Evolutionary conservation across 2,797 vertebrate genomes (phyloP).

Genomic region (Pseudomugil tenellus): DNA sequence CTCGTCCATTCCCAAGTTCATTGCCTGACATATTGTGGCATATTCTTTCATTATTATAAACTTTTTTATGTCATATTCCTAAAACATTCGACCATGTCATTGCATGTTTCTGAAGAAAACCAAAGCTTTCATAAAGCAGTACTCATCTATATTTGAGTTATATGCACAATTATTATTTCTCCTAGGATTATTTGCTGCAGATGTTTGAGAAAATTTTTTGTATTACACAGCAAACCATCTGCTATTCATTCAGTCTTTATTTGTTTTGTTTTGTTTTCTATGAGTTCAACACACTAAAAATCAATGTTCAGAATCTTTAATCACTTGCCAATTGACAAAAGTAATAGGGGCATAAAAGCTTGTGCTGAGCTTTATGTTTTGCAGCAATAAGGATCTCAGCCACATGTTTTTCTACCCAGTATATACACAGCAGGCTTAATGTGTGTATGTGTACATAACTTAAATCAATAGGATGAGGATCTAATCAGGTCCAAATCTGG

Average conservation of each 20-base stretch:
- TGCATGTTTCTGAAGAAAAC: conserved; percentile 26
- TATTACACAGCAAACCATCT: conserved; percentile 72
- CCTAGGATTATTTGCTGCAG: conserved; percentile 67
- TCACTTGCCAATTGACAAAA: conserved; percentile 75
- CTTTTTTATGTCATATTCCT: neutral
- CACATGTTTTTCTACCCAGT: conserved; percentile 43
- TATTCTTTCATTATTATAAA: conserved; percentile 14
- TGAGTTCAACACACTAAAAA: conserved; percentile 71
- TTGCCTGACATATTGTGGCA: conserved; percentile 9
- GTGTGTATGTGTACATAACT: conserved; percentile 13
- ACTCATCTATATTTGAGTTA: conserved; percentile 51
- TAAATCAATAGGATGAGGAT: conserved; percentile 40
- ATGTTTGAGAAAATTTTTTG: conserved; percentile 75
- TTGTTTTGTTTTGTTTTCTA: conserved; percentile 79
- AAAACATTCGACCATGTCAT: conserved; percentile 14
- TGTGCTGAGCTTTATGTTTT: conserved; percentile 59
- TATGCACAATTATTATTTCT: conserved; percentile 55
- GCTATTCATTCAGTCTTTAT: conserved; percentile 70
- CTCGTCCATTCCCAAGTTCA: conserved; percentile 20
- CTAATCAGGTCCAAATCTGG: conserved; percentile 28
- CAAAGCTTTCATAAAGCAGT: conserved; percentile 38
- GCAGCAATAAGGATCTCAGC: conserved; percentile 31
- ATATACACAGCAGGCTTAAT: neutral
- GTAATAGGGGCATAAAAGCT: conserved; percentile 73
- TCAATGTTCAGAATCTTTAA: conserved; percentile 73